Conservation (phyloP, 2,797 vertebrate species). For the Oreonectes daqikongensis region DNA sequence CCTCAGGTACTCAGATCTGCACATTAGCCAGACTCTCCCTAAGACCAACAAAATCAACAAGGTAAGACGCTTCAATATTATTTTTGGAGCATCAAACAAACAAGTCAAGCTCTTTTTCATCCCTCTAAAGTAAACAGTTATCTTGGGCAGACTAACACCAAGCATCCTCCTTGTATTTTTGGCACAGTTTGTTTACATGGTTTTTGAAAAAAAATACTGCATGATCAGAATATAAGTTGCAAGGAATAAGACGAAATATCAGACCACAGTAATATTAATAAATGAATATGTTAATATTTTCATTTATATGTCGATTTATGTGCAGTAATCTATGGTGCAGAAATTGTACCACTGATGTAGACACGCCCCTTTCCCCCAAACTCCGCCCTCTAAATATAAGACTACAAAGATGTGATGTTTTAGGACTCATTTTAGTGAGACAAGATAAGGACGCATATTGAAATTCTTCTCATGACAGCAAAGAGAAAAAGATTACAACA, state of each 20-base stretch:
- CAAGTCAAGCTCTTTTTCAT: not conserved
- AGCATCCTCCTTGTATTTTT: slow-evolving; percentile 8
- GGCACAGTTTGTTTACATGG: not conserved
- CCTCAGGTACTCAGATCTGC: slow-evolving; percentile 94
- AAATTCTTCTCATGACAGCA: not conserved
- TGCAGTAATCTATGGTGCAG: too few relatives aligned
- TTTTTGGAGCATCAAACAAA: slow-evolving; percentile 12
- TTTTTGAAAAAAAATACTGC: slow-evolving; percentile 3
- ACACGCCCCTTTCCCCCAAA: too few relatives aligned
- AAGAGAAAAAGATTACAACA: not conserved
- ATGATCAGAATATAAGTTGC: not conserved
- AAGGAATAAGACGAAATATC: not conserved
- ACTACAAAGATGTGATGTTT: too few relatives aligned
- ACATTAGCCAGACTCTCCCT: slow-evolving; percentile 97
- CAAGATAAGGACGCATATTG: too few relatives aligned
- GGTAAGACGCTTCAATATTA: slow-evolving; percentile 73
- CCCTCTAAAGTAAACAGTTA: slow-evolving; percentile 18
- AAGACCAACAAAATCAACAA: slow-evolving; percentile 99
- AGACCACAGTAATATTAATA: too few relatives aligned
- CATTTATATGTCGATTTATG: not conserved
- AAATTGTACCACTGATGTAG: too few relatives aligned
- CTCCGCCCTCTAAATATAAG: too few relatives aligned
- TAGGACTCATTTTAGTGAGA: too few relatives aligned
- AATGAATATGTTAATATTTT: too few relatives aligned
- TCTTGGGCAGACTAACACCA: not conserved